Evolutionary conservation across 2,888 invertebrate genomes (phyloP).

Genomic region (Gortyna flavago): DNA sequence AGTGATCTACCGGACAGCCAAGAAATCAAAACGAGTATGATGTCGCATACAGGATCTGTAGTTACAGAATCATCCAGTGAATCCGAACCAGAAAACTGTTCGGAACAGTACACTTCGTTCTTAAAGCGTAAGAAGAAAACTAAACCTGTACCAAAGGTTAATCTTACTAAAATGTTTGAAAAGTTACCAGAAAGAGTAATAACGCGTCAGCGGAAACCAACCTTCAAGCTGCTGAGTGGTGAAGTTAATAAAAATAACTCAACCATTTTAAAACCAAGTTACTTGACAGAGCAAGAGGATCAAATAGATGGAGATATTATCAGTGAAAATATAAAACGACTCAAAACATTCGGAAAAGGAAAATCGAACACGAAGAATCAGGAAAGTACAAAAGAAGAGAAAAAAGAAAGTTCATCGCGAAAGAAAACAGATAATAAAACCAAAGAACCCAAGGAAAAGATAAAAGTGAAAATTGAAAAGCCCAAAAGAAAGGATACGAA

Average conservation of each 20-base stretch:
- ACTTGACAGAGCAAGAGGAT: slow-evolving; percentile 76
- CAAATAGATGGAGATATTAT: slow-evolving; percentile 80
- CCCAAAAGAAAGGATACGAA: slow-evolving; percentile 54
- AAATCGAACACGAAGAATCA: slow-evolving; percentile 64
- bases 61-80: slow-evolving; percentile 79
- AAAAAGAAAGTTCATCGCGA: slow-evolving; percentile 30
- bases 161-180: slow-evolving; percentile 79
- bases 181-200: slow-evolving; percentile 79
- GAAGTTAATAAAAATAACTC: slow-evolving; percentile 60
- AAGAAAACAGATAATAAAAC: slow-evolving; percentile 44
- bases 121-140: slow-evolving; percentile 72
- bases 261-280: slow-evolving; percentile 75
- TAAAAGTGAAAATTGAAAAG: slow-evolving; percentile 62
- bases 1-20: slow-evolving; percentile 83
- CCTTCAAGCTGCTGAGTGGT: slow-evolving; percentile 72
- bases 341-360: slow-evolving; percentile 74
- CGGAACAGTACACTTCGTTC: slow-evolving; percentile 77
- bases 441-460: slow-evolving; percentile 58
- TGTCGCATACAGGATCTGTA: slow-evolving; percentile 59
- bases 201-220: slow-evolving; percentile 81
- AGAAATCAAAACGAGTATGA: slow-evolving; percentile 81
- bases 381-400: slow-evolving; percentile 40
- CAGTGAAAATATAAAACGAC: slow-evolving; percentile 78
- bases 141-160: slow-evolving; percentile 72
- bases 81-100: slow-evolving; percentile 78